Percentiles rank a stretch among this genome's conserved stretches.
phyloP scores from a whole-genome alignment of 2,113 vertebrate species.

The Mustelus asterias region DNA sequence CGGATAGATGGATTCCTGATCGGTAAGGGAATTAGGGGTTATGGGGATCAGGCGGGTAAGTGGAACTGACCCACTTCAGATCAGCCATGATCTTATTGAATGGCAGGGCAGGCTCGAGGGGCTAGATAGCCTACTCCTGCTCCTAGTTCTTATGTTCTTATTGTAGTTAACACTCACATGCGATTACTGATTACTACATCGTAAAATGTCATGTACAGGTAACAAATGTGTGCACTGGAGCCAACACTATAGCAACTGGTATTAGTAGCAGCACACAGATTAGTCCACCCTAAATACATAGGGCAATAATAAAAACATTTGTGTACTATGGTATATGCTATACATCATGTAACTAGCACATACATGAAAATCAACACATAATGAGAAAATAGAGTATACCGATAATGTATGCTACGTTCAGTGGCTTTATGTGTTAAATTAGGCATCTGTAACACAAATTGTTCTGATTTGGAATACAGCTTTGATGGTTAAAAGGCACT shows the following conservation, averaged over 20 bases:
- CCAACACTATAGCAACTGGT: background rate
- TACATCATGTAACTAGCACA: background rate
- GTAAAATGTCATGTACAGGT: background rate
- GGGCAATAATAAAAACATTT: background rate
- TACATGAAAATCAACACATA: background rate
- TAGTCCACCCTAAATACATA: background rate
- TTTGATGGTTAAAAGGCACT: background rate
- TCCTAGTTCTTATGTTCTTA: too few species aligned
- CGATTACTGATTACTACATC: background rate
- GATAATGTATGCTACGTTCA: background rate
- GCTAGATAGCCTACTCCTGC: too few species aligned
- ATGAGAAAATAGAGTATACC: background rate
- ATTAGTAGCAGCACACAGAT: background rate
- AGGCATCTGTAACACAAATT: background rate
- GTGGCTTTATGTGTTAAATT: background rate
- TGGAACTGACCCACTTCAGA: too few species aligned
- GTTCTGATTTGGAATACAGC: background rate
- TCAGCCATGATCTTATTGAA: too few species aligned
- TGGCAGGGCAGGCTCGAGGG: too few species aligned
- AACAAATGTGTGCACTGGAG: background rate
- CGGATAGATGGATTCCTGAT: too few species aligned
- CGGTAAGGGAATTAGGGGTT: too few species aligned
- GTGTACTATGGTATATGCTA: background rate
- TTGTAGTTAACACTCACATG: background rate
- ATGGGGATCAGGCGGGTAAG: too few species aligned